Conservation (phyloP, 2,888 invertebrate species). For the Lithosia quadra region DNA sequence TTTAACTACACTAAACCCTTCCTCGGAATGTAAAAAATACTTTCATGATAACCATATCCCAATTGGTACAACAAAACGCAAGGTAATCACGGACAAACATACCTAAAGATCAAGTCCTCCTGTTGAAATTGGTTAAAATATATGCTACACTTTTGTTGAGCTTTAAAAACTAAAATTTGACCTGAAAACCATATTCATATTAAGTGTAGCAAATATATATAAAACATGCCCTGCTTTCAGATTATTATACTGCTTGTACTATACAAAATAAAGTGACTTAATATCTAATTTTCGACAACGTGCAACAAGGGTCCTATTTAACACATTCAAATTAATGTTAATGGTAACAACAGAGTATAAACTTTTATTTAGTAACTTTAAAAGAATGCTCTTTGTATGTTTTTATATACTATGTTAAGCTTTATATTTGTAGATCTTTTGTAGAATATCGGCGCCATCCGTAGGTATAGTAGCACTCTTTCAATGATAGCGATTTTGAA, state of each 20-base stretch:
- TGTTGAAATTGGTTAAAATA: too few species aligned
- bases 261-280: constrained; percentile 19
- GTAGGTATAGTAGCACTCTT: neutral
- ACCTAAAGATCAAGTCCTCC: too few species aligned
- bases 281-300: constrained; percentile 41
- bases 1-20: too few species aligned
- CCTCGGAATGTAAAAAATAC: too few species aligned
- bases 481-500: too few species aligned
- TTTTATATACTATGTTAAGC: neutral
- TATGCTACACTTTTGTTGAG: too few species aligned
- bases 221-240: neutral
- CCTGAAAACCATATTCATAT: neutral
- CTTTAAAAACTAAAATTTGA: neutral
- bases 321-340: constrained; percentile 10
- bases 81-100: too few species aligned
- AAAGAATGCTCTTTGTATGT: neutral
- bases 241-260: constrained; percentile 9
- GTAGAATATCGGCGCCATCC: neutral
- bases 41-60: too few species aligned
- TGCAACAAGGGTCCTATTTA: constrained; percentile 36
- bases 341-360: neutral
- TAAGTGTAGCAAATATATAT: neutral
- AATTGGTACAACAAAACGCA: too few species aligned
- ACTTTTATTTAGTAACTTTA: neutral
- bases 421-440: neutral